These are phyloP conservation scores for Eulithis prunata DNA, from an alignment of 2,888 invertebrate genomes.

Conservation along the genomic window DNA sequence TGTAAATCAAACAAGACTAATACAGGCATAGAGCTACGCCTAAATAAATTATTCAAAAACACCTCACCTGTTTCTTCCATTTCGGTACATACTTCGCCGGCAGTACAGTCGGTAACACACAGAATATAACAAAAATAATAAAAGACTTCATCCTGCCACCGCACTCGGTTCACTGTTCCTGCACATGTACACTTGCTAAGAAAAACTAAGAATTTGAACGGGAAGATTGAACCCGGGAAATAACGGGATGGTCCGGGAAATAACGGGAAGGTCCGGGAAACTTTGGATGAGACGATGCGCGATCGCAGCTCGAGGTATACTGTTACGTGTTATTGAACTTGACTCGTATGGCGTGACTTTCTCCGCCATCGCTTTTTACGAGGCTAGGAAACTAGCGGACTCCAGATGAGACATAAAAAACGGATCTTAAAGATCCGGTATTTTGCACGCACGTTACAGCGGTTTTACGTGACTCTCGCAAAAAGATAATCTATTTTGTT, in stretches of 20 bases:
- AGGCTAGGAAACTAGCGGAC: conserved; percentile 55
- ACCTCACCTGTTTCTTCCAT: conserved; percentile 90
- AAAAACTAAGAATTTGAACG: conserved; percentile 4
- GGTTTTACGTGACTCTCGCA: too few species aligned
- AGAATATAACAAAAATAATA: conserved; percentile 55
- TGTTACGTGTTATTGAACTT: conserved; percentile 82
- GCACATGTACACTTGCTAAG: conserved; percentile 1
- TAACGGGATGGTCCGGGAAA: conserved; percentile 26
- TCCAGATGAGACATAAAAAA: background rate
- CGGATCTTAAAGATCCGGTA: conserved; percentile 1
- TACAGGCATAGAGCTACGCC: background rate
- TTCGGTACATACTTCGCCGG: conserved; percentile 88
- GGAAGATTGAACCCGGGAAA: conserved; percentile 12
- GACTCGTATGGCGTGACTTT: conserved; percentile 69
- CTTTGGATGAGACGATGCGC: conserved; percentile 47
- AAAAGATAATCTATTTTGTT: too few species aligned
- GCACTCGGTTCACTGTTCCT: conserved; percentile 15
- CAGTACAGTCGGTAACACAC: conserved; percentile 59
- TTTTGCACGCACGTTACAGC: too few species aligned
- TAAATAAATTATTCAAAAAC: background rate
- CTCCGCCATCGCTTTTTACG: conserved; percentile 64
- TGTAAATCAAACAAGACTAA: conserved; percentile 12
- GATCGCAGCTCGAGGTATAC: conserved; percentile 57
- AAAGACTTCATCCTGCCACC: conserved; percentile 52
- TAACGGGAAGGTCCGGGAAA: conserved; percentile 26